Base-by-base conservation (phyloP, 2,888 invertebrate genomes). In the Phlogophora meticulosa region DNA sequence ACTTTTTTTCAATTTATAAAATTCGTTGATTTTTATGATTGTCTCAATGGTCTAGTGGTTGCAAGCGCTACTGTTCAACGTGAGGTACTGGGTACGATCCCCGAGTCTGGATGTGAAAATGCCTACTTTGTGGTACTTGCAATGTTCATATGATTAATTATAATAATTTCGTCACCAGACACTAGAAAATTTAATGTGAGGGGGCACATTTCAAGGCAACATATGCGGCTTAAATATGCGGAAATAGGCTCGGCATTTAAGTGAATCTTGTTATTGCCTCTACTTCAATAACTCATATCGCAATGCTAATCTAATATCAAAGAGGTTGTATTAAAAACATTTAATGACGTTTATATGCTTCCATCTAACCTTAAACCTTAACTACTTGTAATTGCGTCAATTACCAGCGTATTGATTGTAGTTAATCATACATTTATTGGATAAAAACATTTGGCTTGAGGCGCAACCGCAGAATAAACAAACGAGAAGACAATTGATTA, bases 401-500 rank as follows among this genome's bases (percentile, higher is more conserved):
- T 81, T 73, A 82, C 49, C 32, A 55, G 48, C 46, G 46, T 69
- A 75, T 72, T 64, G 72, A 78, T 71, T 57, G 68, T 78, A 80
- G 68, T 70, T 71, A 80, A 81, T 77, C 78, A 76, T 62, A 74
- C 65, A 78, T 78, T 80, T 81, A 76, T 75, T 77, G 73, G 72
- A 67, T 70, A 74, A 83, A 85, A 84, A 83, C 67, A 78, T 80
- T 72, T 82, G 76, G 81, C 85, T 73, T 69, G 64, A 78, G 83
- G 85, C 85, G 75, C 63, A 68, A 66, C 76, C 70, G 63, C 77
- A 78, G 72, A 76, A 81, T 77, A 87, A 87, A 88, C 85, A 87
- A 87, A 83, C 84, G 80, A 87, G 85, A 90, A 92, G 89, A 93
- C 92, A 91, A 94, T 91, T 86, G 90, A 91, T 94, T 93, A 93